Percentiles rank a stretch among this genome's conserved stretches.
Evolutionary conservation across 2,888 invertebrate species (phyloP).

Genomic region (Athripsodes cinereus): DNA sequence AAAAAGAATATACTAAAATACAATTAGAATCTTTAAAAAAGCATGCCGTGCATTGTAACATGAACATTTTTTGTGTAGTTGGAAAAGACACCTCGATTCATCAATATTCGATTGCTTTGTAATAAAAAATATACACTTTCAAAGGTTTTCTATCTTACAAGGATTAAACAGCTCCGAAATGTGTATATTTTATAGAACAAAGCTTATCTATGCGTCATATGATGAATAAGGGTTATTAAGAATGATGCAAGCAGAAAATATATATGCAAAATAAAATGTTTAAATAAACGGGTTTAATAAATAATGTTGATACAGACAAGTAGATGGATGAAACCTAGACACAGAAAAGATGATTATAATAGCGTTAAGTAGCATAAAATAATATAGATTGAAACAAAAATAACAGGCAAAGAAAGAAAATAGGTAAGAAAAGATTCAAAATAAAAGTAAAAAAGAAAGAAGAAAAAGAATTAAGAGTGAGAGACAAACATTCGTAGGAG

Average conservation of each 20-base stretch:
- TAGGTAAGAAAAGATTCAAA: slow-evolving; percentile 37
- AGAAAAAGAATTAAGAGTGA: slow-evolving; percentile 33
- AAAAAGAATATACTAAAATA: slow-evolving; percentile 4
- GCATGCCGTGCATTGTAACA: slow-evolving; percentile 15
- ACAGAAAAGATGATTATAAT: neutral
- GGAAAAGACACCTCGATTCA: too few relatives aligned
- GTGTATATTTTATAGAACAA: too few relatives aligned
- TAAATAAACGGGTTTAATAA: neutral
- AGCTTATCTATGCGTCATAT: too few relatives aligned
- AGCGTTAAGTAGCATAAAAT: neutral
- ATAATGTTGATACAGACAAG: neutral
- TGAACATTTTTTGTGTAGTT: too few relatives aligned
- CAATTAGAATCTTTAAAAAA: neutral
- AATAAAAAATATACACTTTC: too few relatives aligned
- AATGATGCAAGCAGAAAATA: too few relatives aligned
- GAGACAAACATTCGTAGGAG: slow-evolving; percentile 43
- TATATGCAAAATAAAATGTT: too few relatives aligned
- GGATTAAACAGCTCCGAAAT: too few relatives aligned
- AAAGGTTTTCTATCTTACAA: too few relatives aligned
- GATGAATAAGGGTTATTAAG: too few relatives aligned
- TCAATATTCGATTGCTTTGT: too few relatives aligned
- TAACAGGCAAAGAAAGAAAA: slow-evolving; percentile 27
- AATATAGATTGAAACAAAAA: slow-evolving; percentile 10
- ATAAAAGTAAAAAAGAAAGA: too few relatives aligned
- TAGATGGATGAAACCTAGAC: neutral